Evolutionary conservation across 1,140 invertebrate genomes (phyloP).

Genomic region (Philopotamus ludificatus): DNA sequence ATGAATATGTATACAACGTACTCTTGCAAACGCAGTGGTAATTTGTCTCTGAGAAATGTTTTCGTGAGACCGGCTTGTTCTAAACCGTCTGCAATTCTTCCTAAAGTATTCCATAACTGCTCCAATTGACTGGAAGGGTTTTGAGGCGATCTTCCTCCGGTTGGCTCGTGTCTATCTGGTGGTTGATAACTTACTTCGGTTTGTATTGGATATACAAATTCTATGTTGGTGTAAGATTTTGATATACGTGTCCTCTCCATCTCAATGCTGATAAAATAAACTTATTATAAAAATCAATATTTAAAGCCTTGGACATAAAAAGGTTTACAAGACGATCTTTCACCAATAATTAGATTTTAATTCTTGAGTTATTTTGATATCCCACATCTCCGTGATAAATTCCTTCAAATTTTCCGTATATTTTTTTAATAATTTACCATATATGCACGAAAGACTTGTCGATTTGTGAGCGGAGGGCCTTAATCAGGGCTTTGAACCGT

Average conservation of each 20-base stretch:
- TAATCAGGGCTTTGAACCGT: no score
- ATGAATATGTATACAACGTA: slow-evolving; percentile 2
- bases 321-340: no score
- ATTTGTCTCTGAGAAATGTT: slow-evolving; percentile 33
- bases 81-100: slow-evolving; percentile 23
- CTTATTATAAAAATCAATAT: no score
- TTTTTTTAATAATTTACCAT: no score
- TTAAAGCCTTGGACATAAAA: no score
- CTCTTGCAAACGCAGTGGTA: slow-evolving; percentile 35
- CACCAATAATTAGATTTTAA: no score
- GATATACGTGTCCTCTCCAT: slow-evolving; percentile 2
- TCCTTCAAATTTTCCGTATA: no score
- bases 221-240: background rate
- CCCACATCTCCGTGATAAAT: no score
- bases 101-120: slow-evolving; percentile 15
- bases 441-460: no score
- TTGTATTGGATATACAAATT: slow-evolving; percentile 4
- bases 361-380: no score
- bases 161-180: slow-evolving; percentile 19
- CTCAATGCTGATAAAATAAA: slow-evolving; percentile 7
- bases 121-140: background rate
- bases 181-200: slow-evolving; percentile 25
- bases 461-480: no score
- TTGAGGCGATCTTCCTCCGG: slow-evolving; percentile 17
- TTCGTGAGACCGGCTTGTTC: slow-evolving; percentile 30